These are phyloP conservation scores for Spongilla lacustris DNA, from an alignment of 37 sponge, comb jelly and placozoan species.

Conservation along the genomic window DNA sequence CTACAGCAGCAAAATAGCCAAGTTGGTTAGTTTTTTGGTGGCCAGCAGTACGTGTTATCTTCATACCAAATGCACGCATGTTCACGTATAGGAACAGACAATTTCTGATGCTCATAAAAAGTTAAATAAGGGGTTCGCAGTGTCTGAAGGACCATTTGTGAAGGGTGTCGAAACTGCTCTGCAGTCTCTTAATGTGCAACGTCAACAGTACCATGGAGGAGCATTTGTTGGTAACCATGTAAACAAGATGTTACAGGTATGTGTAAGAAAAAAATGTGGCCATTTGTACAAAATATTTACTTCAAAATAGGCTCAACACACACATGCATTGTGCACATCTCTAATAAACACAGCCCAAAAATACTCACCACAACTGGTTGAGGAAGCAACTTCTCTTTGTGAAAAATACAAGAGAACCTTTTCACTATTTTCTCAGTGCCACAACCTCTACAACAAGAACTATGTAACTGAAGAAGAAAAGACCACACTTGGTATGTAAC, in stretches of 20 bases:
- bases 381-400: background rate
- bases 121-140: no score
- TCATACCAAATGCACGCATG: no score
- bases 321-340: background rate
- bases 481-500: slow-evolving; percentile 3
- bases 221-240: no score
- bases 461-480: background rate
- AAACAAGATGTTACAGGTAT: slow-evolving; percentile 30
- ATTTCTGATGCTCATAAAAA: no score
- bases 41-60: no score
- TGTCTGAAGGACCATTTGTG: slow-evolving; percentile 33
- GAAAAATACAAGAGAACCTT: background rate
- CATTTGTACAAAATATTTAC: no score
- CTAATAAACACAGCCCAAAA: background rate
- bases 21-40: no score
- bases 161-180: slow-evolving; percentile 18
- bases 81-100: no score
- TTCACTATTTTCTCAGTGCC: slow-evolving; percentile 29
- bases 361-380: background rate
- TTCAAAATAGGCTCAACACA: slow-evolving; percentile 10
- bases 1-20: no score
- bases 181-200: slow-evolving; percentile 2
- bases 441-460: slow-evolving; percentile 9
- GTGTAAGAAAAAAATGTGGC: background rate
- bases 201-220: slow-evolving; percentile 39